Evolutionary conservation across 2,797 vertebrate genomes (phyloP).

Genomic region (Manis javanica): DNA sequence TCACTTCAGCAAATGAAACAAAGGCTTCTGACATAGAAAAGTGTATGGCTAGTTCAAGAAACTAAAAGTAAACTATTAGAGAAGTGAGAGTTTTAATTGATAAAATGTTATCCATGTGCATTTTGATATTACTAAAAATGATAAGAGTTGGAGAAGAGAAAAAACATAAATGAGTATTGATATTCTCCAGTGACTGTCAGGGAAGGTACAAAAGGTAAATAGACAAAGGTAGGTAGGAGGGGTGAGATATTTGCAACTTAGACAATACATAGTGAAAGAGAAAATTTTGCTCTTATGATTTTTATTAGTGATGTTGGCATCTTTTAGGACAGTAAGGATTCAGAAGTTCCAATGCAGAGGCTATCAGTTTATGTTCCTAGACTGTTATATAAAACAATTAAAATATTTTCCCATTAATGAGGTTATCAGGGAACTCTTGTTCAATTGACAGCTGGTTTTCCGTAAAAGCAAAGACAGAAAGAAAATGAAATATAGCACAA

Average conservation of each 20-base stretch:
- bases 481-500: background rate
- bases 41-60: background rate
- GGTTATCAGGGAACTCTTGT: background rate
- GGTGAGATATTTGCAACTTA: background rate
- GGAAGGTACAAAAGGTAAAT: background rate
- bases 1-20: background rate
- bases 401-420: background rate
- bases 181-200: background rate
- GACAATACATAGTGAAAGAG: background rate
- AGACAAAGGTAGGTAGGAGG: background rate
- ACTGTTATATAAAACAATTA: background rate
- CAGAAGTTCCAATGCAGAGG: background rate
- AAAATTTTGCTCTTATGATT: background rate
- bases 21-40: background rate
- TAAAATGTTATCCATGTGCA: background rate
- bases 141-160: background rate
- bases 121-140: background rate
- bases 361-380: background rate
- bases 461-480: background rate
- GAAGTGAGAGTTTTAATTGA: background rate
- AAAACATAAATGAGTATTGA: background rate
- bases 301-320: background rate
- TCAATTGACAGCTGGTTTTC: background rate
- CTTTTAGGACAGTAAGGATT: background rate
- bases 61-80: background rate